Conservation (phyloP, 2,888 invertebrate species). For the Leptarthrus brevirostris region DNA sequence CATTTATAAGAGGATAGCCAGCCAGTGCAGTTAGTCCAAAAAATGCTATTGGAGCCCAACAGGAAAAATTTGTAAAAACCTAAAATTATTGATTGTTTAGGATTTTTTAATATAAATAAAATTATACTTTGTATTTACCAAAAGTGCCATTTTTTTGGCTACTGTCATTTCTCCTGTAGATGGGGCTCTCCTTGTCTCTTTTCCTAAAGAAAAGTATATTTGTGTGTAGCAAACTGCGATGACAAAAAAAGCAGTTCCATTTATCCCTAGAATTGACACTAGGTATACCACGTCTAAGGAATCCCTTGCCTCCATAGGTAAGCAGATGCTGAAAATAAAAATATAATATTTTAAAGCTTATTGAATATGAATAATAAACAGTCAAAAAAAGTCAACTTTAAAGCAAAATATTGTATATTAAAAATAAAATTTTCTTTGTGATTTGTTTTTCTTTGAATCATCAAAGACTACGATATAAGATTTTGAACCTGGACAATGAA, state of each 20-base stretch:
- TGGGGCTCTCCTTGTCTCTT: conserved; percentile 71
- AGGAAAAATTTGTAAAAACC: conserved; percentile 83
- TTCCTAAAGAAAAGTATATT: conserved; percentile 84
- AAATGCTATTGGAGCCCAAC: conserved; percentile 90
- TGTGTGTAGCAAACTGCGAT: conserved; percentile 88
- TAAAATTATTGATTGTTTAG: conserved; percentile 52
- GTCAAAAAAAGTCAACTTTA: too few species aligned
- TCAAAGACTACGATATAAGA: too few species aligned
- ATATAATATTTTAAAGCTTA: too few species aligned
- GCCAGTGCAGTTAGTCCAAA: conserved; percentile 88
- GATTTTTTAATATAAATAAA: background rate
- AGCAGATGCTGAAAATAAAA: conserved; percentile 82
- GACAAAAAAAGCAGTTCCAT: conserved; percentile 83
- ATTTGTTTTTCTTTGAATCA: too few species aligned
- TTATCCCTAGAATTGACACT: conserved; percentile 78
- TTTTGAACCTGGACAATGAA: too few species aligned
- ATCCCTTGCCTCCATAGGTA: conserved; percentile 85
- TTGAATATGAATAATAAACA: too few species aligned
- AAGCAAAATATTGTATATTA: too few species aligned
- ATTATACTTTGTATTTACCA: conserved; percentile 68
- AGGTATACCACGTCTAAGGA: conserved; percentile 79
- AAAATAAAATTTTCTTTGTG: too few species aligned
- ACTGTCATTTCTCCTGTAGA: conserved; percentile 77
- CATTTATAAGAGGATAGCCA: conserved; percentile 85
- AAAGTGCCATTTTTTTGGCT: conserved; percentile 90